Evolutionary conservation across 1,140 invertebrate species (phyloP).

Genomic region (Philaenus spumarius): DNA sequence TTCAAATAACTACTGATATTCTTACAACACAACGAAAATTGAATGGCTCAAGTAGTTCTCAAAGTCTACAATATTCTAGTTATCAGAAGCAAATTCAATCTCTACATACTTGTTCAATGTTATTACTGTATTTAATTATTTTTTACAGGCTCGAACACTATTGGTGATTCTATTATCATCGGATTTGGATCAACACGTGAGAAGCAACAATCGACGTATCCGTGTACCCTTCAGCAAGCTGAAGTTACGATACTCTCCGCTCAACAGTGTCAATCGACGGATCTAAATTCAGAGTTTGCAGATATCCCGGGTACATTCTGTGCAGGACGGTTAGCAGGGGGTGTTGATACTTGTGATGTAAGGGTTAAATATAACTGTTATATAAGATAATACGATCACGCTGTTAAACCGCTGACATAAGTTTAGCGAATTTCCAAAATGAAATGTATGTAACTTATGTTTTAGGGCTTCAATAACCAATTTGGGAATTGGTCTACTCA

Average conservation of each 20-base stretch:
- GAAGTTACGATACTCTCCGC: neutral
- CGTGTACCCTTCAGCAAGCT: neutral
- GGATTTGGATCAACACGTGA: slow-evolving; percentile 3
- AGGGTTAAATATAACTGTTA: neutral
- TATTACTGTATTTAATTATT: neutral
- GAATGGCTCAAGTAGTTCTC: too few relatives aligned
- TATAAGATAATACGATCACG: too few relatives aligned
- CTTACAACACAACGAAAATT: too few relatives aligned
- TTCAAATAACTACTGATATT: too few relatives aligned
- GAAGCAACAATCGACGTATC: neutral
- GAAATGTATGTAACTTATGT: too few relatives aligned
- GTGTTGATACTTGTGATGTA: slow-evolving; percentile 9
- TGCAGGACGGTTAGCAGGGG: neutral
- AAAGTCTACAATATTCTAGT: too few relatives aligned
- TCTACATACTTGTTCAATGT: neutral
- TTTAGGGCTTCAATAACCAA: too few relatives aligned
- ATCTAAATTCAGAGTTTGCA: neutral
- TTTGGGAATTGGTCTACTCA: too few relatives aligned
- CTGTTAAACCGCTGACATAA: too few relatives aligned
- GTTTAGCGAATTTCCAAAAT: too few relatives aligned
- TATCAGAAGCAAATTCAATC: too few relatives aligned
- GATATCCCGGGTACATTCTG: slow-evolving; percentile 1
- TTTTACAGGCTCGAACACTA: neutral
- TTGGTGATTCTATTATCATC: neutral
- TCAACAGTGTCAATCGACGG: neutral